Evolutionary conservation across 2,113 vertebrate species (phyloP).

Genomic region (Marmota monax): DNA sequence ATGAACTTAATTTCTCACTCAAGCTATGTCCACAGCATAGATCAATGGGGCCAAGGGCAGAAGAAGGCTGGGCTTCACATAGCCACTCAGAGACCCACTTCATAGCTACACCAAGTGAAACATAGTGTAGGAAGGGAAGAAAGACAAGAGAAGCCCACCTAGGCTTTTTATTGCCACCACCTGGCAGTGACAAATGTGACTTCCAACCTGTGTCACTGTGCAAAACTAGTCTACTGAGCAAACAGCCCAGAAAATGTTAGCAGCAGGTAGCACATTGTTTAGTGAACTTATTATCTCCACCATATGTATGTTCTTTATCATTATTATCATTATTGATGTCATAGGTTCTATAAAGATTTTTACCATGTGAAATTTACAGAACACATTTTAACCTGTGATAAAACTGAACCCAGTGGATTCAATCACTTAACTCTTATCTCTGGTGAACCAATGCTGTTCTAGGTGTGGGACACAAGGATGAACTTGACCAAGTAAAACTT

Average conservation of each 20-base stretch:
- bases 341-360: background rate
- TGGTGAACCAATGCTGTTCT: background rate
- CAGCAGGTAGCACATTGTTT: background rate
- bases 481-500: background rate
- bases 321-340: background rate
- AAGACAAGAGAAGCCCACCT: background rate
- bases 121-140: background rate
- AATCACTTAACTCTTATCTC: background rate
- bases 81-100: background rate
- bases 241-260: background rate
- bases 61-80: background rate
- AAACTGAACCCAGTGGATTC: background rate
- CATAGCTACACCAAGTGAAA: background rate
- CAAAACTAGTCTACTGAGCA: background rate
- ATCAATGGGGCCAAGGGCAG: background rate
- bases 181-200: background rate
- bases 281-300: background rate
- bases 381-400: background rate
- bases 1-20: background rate
- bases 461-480: background rate
- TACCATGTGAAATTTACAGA: background rate
- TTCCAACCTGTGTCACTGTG: background rate
- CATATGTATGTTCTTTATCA: background rate
- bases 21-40: background rate
- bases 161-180: background rate